A percentile compares a stretch with the other conserved stretches of the same genome.
phyloP scores from a whole-genome alignment of 1,140 invertebrate species.

The Sitophilus oryzae region DNA sequence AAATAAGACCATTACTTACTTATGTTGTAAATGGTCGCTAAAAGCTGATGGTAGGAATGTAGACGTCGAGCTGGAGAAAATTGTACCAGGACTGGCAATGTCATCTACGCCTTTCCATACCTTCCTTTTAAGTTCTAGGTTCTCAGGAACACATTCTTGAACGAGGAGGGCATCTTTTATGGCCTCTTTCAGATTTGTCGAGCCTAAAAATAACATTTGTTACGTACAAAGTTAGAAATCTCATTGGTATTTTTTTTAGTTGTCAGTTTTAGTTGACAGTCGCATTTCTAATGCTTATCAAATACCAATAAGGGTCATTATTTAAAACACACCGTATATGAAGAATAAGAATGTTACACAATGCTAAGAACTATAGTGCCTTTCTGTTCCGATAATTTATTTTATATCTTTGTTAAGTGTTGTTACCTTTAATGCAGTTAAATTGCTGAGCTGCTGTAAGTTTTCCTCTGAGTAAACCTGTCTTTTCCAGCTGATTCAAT shows the following conservation, averaged over 20 bases:
- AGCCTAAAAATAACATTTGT: constrained; percentile 55
- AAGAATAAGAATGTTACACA: not conserved
- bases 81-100: constrained; percentile 63
- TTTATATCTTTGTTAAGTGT: not conserved
- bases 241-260: too few species aligned
- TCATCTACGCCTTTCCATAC: constrained; percentile 74
- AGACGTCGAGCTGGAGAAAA: constrained; percentile 86
- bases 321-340: too few species aligned
- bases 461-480: constrained; percentile 67
- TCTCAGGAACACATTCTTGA: constrained; percentile 91
- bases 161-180: constrained; percentile 68
- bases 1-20: constrained; percentile 36
- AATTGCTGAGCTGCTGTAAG: constrained; percentile 69
- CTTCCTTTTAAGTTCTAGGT: constrained; percentile 75
- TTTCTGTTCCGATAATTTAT: too few species aligned
- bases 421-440: constrained; percentile 68
- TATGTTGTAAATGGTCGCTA: constrained; percentile 71
- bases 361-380: not conserved
- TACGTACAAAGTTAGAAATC: too few species aligned
- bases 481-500: constrained; percentile 62
- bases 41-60: constrained; percentile 84
- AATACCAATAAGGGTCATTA: too few species aligned
- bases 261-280: too few species aligned
- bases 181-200: constrained; percentile 57
- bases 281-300: too few species aligned